Evolutionary conservation across 92 coral and sea anemone genomes (phyloP), one percentile per base, ranked within the genome.

Genomic region (Actinernus sp.): DNA sequence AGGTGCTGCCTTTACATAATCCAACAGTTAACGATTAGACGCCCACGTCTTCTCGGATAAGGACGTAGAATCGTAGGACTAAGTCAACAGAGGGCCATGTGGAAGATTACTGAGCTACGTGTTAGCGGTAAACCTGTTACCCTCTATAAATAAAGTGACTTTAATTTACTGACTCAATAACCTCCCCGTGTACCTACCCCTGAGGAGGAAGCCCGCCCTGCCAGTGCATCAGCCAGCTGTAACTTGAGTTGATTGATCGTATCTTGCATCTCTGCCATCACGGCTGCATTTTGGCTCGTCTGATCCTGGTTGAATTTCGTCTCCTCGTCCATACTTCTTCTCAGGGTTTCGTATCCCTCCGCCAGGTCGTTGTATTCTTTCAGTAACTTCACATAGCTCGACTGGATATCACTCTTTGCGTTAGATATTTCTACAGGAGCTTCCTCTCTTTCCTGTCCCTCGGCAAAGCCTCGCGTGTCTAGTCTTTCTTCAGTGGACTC

Each of bases 251-350:
- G 84, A 26, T 82, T 87, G n/a, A 94, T 94, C 20, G 98, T 87
- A 20, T 94, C 98, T 37, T 94, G 98, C 98, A 94, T 94, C 60
- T 94, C 98, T 9, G 91, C 88, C 98, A 94, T 94, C 1, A 94
- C 81, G 3, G 92, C 82, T 4, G 90, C 98, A 48, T 94, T 94
- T 64, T 91, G 91, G 44, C 95, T 94, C 31, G 97, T 90, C 63
- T 94, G 97, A 49, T 87, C 95, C 49, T 91, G 97, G 58, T 83
- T 86, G 31, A 88, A 94, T 62, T 94, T 94, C 1, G 93, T 72
- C 24, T 87, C 92, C 23, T 79, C 90, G 44, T 91, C 89, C 65
- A 90, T 39, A 45, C 84, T 89, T 60, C 74, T 78, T 39, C 76
- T 81, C 27, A 94, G 40, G 32, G 62, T 44, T 34, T 83, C 91